phyloP scores from a whole-genome alignment of 2,113 vertebrate species.

The Anarhynchus alexandrinus region DNA sequence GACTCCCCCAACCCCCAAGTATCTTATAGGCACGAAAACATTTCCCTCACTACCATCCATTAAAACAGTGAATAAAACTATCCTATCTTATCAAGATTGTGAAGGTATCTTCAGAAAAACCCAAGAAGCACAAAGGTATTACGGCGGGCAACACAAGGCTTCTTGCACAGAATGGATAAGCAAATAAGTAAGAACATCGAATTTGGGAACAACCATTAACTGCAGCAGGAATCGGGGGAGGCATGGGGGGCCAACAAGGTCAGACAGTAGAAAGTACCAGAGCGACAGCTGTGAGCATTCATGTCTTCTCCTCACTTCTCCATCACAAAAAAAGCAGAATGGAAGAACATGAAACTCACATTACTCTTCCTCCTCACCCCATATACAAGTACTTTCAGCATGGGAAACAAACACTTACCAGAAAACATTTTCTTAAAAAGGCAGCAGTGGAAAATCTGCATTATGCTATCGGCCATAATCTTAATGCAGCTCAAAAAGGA shows the following conservation, averaged over 20 bases:
- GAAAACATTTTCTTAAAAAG: background rate
- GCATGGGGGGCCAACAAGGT: background rate
- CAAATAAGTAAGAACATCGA: background rate
- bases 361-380: background rate
- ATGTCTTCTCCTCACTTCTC: background rate
- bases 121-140: background rate
- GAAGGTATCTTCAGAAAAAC: background rate
- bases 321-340: background rate
- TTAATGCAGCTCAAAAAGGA: background rate
- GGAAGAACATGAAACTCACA: background rate
- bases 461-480: background rate
- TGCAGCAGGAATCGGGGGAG: background rate
- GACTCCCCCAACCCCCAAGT: background rate
- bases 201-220: background rate
- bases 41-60: background rate
- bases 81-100: background rate
- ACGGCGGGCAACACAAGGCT: background rate
- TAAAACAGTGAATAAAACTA: background rate
- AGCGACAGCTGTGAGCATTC: background rate
- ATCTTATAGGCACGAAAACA: background rate
- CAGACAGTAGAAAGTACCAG: background rate
- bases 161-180: background rate
- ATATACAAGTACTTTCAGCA: background rate
- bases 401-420: constrained; percentile 5
- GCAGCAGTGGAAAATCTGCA: constrained; percentile 18